Evolutionary conservation across 1,140 invertebrate species (phyloP).

Genomic region (Metaphire vulgaris): DNA sequence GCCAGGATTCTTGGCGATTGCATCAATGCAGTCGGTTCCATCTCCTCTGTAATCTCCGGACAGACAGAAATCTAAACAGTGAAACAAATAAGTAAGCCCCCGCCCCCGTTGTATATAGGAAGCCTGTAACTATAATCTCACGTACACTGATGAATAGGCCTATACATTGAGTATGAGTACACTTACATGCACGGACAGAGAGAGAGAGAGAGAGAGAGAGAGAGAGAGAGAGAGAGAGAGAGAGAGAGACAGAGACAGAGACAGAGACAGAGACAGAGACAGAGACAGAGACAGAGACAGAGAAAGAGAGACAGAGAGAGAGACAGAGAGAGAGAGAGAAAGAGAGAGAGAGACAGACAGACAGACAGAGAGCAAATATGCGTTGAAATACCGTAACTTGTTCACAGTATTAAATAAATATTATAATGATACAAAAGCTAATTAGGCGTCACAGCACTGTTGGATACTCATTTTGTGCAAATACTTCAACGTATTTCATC

Average conservation of each 20-base stretch:
- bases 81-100: neutral
- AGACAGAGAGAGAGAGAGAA: too few species aligned
- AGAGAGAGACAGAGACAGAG: neutral
- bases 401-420: too few species aligned
- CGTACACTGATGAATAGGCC: neutral
- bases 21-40: neutral
- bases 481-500: too few species aligned
- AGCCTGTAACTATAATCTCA: neutral
- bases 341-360: too few species aligned
- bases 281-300: too few species aligned
- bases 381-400: too few species aligned
- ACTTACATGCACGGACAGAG: too few species aligned
- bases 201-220: neutral
- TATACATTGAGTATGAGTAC: neutral
- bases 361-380: too few species aligned
- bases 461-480: too few species aligned
- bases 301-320: too few species aligned
- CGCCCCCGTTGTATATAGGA: neutral
- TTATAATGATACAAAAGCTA: too few species aligned
- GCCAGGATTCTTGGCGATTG: neutral
- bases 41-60: slow-evolving; percentile 8
- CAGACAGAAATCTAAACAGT: slow-evolving; percentile 12
- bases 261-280: neutral
- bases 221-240: neutral
- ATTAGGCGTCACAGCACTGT: too few species aligned